A percentile compares a stretch with the other conserved stretches of the same genome.
phyloP scores from a whole-genome alignment of 1,140 invertebrate genomes.

The Zelostemma sp. region DNA sequence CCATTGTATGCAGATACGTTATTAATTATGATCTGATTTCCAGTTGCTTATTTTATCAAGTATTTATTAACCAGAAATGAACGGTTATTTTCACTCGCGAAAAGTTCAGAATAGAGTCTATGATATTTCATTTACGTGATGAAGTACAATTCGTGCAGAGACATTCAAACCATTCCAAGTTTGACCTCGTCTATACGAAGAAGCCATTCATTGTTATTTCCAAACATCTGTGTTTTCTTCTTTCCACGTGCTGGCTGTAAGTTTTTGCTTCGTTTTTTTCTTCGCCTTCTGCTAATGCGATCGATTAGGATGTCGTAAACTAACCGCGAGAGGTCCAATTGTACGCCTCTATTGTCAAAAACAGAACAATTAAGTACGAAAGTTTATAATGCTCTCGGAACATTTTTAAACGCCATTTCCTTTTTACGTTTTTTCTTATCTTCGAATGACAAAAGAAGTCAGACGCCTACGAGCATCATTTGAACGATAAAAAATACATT shows the following conservation, averaged over 20 bases:
- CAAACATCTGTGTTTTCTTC: constrained; percentile 16
- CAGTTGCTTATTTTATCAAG: too few species aligned
- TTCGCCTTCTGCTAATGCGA: constrained; percentile 10
- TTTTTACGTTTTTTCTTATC: background rate
- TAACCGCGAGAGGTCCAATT: background rate
- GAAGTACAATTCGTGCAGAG: background rate
- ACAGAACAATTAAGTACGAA: background rate
- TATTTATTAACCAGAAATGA: too few species aligned
- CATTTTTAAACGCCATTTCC: background rate
- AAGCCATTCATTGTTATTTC: constrained; percentile 34
- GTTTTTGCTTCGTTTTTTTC: constrained; percentile 2
- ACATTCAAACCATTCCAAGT: constrained; percentile 21
- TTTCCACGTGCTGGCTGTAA: constrained; percentile 6
- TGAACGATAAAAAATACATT: background rate
- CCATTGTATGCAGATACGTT: too few species aligned
- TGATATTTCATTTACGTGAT: background rate
- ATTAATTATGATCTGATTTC: too few species aligned
- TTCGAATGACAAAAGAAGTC: background rate
- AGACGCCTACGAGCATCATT: background rate
- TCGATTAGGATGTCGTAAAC: constrained; percentile 17
- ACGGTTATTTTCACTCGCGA: background rate
- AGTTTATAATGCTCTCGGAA: background rate
- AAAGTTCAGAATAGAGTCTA: background rate
- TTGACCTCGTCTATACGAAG: constrained; percentile 21
- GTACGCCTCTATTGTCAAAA: background rate